phyloP scores from a whole-genome alignment of 2,888 invertebrate species.

The Harpalus rufipes region DNA sequence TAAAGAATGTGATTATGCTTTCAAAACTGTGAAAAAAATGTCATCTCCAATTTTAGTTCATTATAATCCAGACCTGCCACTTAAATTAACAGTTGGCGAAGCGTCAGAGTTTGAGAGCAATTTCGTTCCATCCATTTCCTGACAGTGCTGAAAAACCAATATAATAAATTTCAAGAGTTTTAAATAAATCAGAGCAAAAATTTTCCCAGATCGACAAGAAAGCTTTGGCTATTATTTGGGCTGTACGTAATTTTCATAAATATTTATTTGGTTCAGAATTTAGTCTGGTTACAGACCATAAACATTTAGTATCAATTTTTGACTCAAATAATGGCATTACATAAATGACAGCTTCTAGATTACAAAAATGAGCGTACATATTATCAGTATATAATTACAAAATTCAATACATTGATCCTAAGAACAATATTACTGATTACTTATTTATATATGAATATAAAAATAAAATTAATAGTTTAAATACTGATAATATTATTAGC shows the following conservation, averaged over 20 bases:
- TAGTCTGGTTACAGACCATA: neutral
- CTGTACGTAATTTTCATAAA: neutral
- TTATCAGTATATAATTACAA: neutral
- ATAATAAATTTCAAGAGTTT: neutral
- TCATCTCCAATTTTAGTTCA: neutral
- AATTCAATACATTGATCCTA: neutral
- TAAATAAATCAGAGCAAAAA: neutral
- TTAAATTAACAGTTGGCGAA: neutral
- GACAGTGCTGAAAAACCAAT: neutral
- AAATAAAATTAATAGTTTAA: neutral
- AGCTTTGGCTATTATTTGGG: neutral
- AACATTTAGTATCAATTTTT: constrained; percentile 5
- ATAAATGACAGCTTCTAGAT: neutral
- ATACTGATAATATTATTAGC: neutral
- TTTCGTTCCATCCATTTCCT: neutral
- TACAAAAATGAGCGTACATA: neutral
- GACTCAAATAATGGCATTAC: neutral
- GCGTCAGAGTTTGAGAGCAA: neutral
- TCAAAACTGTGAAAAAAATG: no score
- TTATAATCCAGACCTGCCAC: neutral
- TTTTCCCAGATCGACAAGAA: neutral
- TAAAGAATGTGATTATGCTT: no score
- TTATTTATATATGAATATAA: neutral
- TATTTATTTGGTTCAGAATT: neutral
- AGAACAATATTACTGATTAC: neutral